Percentiles rank a stretch among this genome's conserved stretches.
These are phyloP conservation scores for Craseonycteris thonglongyai DNA, from an alignment of 2,113 vertebrate species.

Conservation along the genomic window DNA sequence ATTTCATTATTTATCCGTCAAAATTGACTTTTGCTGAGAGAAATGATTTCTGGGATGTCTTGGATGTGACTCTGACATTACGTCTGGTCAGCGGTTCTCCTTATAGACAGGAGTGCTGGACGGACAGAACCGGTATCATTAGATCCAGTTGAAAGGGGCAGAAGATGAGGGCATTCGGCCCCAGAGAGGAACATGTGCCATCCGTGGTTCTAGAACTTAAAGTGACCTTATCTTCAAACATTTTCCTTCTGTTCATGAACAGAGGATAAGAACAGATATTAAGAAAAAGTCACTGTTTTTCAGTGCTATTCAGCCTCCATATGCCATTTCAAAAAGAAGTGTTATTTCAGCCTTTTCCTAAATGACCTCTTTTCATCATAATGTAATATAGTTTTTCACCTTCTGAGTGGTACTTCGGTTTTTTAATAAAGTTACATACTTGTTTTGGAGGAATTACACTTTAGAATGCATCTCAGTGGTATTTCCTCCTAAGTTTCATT, in stretches of 20 bases:
- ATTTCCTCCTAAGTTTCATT: slow-evolving; percentile 75
- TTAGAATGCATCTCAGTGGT: slow-evolving; percentile 70
- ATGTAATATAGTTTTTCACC: slow-evolving; percentile 78
- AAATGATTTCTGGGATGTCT: slow-evolving; percentile 43
- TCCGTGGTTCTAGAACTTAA: slow-evolving; percentile 65
- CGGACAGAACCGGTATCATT: slow-evolving; percentile 18
- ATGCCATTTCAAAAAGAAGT: slow-evolving; percentile 78
- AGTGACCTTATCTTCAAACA: slow-evolving; percentile 71
- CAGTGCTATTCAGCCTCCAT: slow-evolving; percentile 65
- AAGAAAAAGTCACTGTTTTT: slow-evolving; percentile 72
- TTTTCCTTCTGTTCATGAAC: slow-evolving; percentile 33
- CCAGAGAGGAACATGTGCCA: neutral
- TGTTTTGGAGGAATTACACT: slow-evolving; percentile 75
- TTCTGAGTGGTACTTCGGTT: slow-evolving; percentile 72
- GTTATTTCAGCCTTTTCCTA: slow-evolving; percentile 79
- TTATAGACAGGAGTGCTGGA: slow-evolving; percentile 12
- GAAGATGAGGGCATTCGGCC: slow-evolving; percentile 42
- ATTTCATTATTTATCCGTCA: slow-evolving; percentile 43
- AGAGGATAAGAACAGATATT: slow-evolving; percentile 62
- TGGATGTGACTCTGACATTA: slow-evolving; percentile 32
- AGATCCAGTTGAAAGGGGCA: slow-evolving; percentile 10
- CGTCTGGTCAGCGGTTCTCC: slow-evolving; percentile 59
- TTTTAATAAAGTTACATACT: slow-evolving; percentile 76
- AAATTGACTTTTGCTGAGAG: slow-evolving; percentile 58
- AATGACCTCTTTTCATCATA: slow-evolving; percentile 77